These are phyloP conservation scores for Colius striatus DNA, from an alignment of 2,113 vertebrate genomes.

Conservation along the genomic window DNA sequence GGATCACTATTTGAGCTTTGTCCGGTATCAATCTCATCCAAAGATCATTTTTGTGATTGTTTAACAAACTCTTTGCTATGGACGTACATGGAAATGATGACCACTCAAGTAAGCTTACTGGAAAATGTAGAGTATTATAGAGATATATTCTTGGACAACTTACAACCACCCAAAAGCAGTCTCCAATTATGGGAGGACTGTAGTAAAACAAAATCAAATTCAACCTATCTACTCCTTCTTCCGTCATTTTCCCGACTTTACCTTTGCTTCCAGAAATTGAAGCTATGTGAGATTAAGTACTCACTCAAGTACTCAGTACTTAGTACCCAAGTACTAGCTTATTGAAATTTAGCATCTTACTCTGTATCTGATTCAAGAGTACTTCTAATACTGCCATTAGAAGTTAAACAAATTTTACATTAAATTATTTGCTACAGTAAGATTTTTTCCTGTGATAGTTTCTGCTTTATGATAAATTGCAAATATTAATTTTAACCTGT, in stretches of 20 bases:
- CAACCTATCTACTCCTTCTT: background rate
- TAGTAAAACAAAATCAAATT: background rate
- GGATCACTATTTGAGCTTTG: background rate
- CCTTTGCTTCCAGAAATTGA: background rate
- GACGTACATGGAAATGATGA: background rate
- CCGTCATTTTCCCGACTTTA: background rate
- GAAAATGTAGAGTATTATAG: background rate
- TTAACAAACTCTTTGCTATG: background rate
- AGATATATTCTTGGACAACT: background rate
- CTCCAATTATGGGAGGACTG: background rate
- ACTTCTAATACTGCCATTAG: background rate
- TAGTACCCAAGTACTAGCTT: background rate
- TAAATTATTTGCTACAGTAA: background rate
- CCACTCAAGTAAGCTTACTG: background rate
- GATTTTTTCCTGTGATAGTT: background rate
- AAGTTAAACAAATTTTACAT: background rate
- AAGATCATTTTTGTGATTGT: background rate
- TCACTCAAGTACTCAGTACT: no score
- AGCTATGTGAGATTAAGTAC: background rate
- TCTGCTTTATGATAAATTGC: background rate
- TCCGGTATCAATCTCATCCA: background rate
- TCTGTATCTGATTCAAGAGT: background rate
- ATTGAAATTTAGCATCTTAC: background rate
- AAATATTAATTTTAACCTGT: background rate
- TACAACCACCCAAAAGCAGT: background rate